Base-by-base conservation (phyloP, 23 tunicate species). In the Corella eumyota region DNA sequence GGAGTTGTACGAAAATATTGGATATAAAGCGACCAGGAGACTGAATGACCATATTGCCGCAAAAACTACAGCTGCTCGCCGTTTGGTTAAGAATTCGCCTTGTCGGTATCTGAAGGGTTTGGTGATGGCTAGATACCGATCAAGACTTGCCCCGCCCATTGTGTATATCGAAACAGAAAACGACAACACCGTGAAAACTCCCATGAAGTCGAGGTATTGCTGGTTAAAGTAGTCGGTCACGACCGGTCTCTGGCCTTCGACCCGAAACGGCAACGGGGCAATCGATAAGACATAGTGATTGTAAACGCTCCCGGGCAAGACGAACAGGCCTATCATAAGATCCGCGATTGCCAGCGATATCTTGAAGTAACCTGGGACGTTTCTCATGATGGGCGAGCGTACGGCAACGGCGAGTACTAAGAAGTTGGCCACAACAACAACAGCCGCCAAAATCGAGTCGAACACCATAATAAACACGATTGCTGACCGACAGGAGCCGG, bases 361-460 rank as follows among this genome's bases (percentile, higher is more conserved):
- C 66, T 86, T 86, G 66, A 86, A 86, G 51, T 86, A 86, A n/a
- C 95, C 95, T 4, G 95, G 95, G 9, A 86, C 61, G 71, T 86
- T 86, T 34, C 72, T 59, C 86, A 86, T 86, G 5, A 61, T 74
- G 22, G 66, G 36, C 4, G 80, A 77, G 1, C 86, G 50, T 19
- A 51, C 59, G 4, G 77, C 78, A 6, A 86, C 86, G 2, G 64
- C 59, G 4, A 86, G 53, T 46, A 86, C 95, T 35, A 86, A 35
- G 11, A 35, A 5, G 58, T 86, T 86, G 1, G 86, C 71, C 9
- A 72, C 50, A 5, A 78, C 71, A 17, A 70, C 67, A 0, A 82
- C 5, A 11, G 74, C 36, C 11, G 81, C 81, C 31, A 82, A 55
- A 24, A 68, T 53, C 2, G 71, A 50, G 50, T 82, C 92, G 24